Evolutionary conservation across 2,797 vertebrate genomes (phyloP).

Genomic region (Squalus acanthias): DNA sequence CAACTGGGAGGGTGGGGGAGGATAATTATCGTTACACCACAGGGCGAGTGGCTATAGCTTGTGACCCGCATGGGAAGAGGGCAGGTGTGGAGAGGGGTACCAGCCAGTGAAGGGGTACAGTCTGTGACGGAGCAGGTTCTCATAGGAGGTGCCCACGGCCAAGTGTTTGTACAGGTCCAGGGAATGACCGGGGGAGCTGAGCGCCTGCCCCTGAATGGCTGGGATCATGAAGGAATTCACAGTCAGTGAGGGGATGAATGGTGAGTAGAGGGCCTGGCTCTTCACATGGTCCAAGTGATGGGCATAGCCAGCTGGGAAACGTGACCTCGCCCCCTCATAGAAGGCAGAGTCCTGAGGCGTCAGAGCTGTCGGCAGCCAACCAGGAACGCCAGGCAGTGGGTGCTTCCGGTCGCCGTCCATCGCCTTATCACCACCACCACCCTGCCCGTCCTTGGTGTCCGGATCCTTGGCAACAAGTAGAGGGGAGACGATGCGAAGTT

Average conservation of each 20-base stretch:
- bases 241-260: constrained; percentile 45
- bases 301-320: constrained; percentile 53
- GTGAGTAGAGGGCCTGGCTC: constrained; percentile 40
- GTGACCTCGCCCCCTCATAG: constrained; percentile 51
- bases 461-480: constrained; percentile 45
- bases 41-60: constrained; percentile 53
- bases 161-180: constrained; percentile 56
- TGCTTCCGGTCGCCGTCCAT: constrained; percentile 46
- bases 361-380: constrained; percentile 47
- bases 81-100: constrained; percentile 50
- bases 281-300: constrained; percentile 53
- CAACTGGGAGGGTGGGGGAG: background rate
- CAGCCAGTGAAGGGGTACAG: constrained; percentile 45
- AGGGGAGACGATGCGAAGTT: constrained; percentile 53
- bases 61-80: constrained; percentile 59
- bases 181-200: constrained; percentile 55
- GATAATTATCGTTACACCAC: background rate
- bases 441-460: constrained; percentile 58
- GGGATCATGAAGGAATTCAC: constrained; percentile 56
- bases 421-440: constrained; percentile 45
- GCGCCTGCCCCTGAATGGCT: constrained; percentile 62
- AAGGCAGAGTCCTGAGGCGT: constrained; percentile 49
- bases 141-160: constrained; percentile 50
- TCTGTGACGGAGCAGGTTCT: constrained; percentile 58
- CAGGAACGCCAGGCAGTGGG: constrained; percentile 44